Conservation (phyloP, 1,140 invertebrate genomes). For the Drosophila willistoni region DNA sequence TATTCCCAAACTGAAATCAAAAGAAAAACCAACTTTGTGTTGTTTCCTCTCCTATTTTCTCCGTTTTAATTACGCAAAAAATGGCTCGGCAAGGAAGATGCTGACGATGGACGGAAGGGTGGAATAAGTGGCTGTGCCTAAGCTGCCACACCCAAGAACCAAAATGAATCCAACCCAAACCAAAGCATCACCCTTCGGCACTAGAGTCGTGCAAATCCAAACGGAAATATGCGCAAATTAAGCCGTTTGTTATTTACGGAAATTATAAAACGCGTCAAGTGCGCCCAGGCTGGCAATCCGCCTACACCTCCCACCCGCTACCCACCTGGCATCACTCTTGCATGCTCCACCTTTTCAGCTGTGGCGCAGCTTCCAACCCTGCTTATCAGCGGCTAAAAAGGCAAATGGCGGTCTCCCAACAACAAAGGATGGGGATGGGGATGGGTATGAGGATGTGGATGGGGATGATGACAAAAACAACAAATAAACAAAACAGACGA, state of each 20-base stretch:
- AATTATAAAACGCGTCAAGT: constrained; percentile 81
- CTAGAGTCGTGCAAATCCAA: constrained; percentile 78
- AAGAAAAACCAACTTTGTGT: constrained; percentile 6
- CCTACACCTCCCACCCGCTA: not conserved
- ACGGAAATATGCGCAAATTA: constrained; percentile 81
- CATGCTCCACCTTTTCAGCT: constrained; percentile 4
- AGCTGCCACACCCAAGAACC: constrained; percentile 8
- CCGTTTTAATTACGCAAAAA: constrained; percentile 46
- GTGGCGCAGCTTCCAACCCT: constrained; percentile 41
- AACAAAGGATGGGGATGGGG: not conserved
- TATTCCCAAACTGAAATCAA: not conserved
- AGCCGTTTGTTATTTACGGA: constrained; percentile 79
- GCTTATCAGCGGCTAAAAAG: constrained; percentile 55
- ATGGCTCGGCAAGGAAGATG: constrained; percentile 20
- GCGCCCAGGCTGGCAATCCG: constrained; percentile 50
- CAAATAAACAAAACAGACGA: constrained; percentile 59
- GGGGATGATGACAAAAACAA: constrained; percentile 38
- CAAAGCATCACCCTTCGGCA: constrained; percentile 27
- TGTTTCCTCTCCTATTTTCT: constrained; percentile 6
- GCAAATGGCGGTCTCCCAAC: constrained; percentile 49
- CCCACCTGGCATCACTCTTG: not conserved
- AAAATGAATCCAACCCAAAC: no score
- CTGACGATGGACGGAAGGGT: not conserved
- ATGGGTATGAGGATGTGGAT: constrained; percentile 17
- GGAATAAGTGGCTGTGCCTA: constrained; percentile 4